Evolutionary conservation across 2,113 vertebrate genomes (phyloP).

Genomic region (Protomyctophum bolini): DNA sequence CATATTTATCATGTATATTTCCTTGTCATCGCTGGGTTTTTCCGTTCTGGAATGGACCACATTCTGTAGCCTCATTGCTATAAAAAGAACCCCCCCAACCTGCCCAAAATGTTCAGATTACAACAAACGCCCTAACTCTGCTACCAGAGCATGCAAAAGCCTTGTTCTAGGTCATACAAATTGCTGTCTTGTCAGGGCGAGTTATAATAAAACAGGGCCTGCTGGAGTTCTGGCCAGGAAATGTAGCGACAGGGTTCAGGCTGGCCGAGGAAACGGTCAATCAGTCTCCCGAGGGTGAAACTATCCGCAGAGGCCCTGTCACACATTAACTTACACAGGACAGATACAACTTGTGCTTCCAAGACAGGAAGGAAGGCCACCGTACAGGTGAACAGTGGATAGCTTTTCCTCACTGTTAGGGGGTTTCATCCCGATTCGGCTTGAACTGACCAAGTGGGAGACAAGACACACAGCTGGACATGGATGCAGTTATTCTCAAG

Average conservation of each 20-base stretch:
- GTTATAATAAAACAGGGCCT: slow-evolving; percentile 23
- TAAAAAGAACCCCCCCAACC: background rate
- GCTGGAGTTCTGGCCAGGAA: background rate
- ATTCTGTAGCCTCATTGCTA: background rate
- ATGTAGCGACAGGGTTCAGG: slow-evolving; percentile 12
- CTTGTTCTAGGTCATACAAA: slow-evolving; percentile 30
- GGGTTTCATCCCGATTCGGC: no score
- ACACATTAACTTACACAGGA: slow-evolving; percentile 36
- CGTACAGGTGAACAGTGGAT: background rate
- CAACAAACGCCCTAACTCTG: slow-evolving; percentile 18
- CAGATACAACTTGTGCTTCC: background rate
- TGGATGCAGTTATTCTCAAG: background rate
- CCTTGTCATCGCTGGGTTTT: no score
- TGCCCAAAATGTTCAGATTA: slow-evolving; percentile 4
- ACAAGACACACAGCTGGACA: background rate
- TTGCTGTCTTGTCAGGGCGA: slow-evolving; percentile 16
- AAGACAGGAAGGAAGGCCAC: background rate
- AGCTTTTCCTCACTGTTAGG: no score
- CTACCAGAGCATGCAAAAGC: slow-evolving; percentile 8
- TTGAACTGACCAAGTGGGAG: background rate
- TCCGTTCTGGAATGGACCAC: no score
- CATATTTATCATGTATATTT: no score
- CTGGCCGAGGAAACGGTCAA: slow-evolving; percentile 5
- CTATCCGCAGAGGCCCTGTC: slow-evolving; percentile 11
- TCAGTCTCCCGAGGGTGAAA: background rate